Evolutionary conservation across 2,113 vertebrate genomes (phyloP), one percentile per base, ranked within the genome.

Genomic region (Microtus ochrogaster): DNA sequence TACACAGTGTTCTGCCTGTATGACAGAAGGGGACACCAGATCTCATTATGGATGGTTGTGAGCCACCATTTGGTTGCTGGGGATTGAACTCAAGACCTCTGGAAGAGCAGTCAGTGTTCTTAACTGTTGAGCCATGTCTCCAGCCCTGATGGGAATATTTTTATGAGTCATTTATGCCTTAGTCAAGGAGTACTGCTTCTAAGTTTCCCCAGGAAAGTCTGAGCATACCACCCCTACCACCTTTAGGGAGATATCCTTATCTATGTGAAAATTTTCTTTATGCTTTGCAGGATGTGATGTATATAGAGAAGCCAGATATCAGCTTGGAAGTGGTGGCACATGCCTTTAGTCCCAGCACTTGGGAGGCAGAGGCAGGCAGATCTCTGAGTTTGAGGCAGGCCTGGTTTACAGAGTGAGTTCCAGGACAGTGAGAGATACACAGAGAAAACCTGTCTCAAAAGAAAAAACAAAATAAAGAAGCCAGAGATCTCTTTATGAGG

Each of bases 361-460:
- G 8, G 68, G 36, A n/a, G 36, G 68, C 36, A 72, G 36, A 72
- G 36, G 19, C 36, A 72, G 68, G 7, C 3, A 72, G 16, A 72
- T 72, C 36, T 36, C 33, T 70, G 66, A 70, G 66, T 36, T 72
- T n/a, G 68, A 72, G 68, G 7, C 66, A 13, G 33, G 30, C 13
- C 30, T 68, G 30, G 30, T 36, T 28, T 68, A 36, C 30, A 36
- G 66, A 68, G 66, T 16, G 13, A 68, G 30, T 68, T 33, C 30
- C 66, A 16, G 12, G 30, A 68, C 13, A 68, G 13, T 2, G 13
- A 68, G 30, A 68, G 30, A 68, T 68, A 68, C 66, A 68, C 66
- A 68, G 66, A 68, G 66, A 36, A 36, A 68, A 5, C 30, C 4
- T 68, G 65, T 68, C 66, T 99, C 99, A 19, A 63, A 63, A 24